Percentiles rank a stretch among this genome's conserved stretches.
phyloP scores from a whole-genome alignment of 2,888 invertebrate genomes.

The Loripinus fragilis region DNA sequence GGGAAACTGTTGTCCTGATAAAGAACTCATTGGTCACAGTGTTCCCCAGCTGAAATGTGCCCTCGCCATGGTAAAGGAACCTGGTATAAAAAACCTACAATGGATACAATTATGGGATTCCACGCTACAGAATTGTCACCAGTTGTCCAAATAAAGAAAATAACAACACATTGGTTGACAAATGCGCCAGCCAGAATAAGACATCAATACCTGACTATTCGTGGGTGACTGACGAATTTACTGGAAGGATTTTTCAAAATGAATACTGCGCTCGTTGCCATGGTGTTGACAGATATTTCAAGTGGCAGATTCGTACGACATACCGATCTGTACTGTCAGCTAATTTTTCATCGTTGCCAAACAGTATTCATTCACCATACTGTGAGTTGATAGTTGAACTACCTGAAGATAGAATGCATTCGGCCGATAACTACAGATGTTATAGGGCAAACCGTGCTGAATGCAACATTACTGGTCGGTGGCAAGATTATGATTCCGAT shows the following conservation, averaged over 20 bases:
- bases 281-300: background rate
- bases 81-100: background rate
- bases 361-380: background rate
- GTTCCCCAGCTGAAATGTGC: background rate
- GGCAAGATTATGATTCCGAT: background rate
- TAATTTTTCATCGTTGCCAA: background rate
- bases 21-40: background rate
- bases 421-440: background rate
- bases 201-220: background rate
- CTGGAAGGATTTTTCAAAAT: background rate
- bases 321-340: background rate
- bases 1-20: background rate
- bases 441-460: background rate
- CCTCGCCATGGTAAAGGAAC: background rate
- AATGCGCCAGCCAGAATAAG: background rate
- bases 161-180: background rate
- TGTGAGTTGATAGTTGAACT: background rate
- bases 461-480: background rate
- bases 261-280: background rate
- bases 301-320: background rate
- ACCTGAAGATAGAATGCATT: background rate
- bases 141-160: background rate
- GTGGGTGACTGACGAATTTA: background rate
- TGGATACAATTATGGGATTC: background rate
- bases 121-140: background rate